phyloP scores from a whole-genome alignment of 2,888 invertebrate genomes.

The Dorcus parallelipipedus region DNA sequence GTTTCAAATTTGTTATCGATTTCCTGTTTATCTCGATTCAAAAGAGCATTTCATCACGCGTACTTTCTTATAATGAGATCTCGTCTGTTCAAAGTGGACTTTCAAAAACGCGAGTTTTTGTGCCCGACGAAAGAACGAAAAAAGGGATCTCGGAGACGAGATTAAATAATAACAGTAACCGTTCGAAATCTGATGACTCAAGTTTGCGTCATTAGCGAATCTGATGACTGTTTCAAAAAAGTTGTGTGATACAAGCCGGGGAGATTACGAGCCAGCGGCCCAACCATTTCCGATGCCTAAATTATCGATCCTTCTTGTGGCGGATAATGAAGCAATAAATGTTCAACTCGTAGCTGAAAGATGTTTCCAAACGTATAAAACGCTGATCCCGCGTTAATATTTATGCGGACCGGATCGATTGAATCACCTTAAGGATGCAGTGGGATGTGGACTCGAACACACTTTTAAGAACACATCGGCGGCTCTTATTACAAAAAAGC shows the following conservation, averaged over 20 bases:
- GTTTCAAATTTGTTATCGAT: too few species aligned
- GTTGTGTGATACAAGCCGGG: conserved; percentile 30
- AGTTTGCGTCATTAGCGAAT: conserved; percentile 40
- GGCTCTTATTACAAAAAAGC: too few species aligned
- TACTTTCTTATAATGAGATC: not conserved
- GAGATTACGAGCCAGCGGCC: conserved; percentile 25
- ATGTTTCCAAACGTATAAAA: conserved; percentile 44
- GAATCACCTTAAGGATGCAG: conserved; percentile 1
- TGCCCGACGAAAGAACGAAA: not conserved
- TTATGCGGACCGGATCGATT: conserved; percentile 42
- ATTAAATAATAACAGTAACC: conserved; percentile 5
- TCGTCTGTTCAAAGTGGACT: conserved; percentile 4
- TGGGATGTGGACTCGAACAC: not conserved
- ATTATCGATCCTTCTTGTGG: conserved; percentile 27
- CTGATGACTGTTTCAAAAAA: conserved; percentile 38
- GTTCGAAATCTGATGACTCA: conserved; percentile 34
- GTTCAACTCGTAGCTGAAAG: conserved; percentile 39
- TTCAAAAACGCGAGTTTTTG: too few species aligned
- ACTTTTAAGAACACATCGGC: too few species aligned
- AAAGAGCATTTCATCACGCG: not conserved
- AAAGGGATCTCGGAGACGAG: not conserved
- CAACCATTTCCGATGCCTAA: conserved; percentile 24
- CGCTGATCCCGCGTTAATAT: conserved; percentile 46
- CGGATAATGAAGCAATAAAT: conserved; percentile 37
- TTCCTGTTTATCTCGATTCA: not conserved